Base-by-base conservation (phyloP, 2,797 vertebrate species). In the Clarias fuscus region DNA sequence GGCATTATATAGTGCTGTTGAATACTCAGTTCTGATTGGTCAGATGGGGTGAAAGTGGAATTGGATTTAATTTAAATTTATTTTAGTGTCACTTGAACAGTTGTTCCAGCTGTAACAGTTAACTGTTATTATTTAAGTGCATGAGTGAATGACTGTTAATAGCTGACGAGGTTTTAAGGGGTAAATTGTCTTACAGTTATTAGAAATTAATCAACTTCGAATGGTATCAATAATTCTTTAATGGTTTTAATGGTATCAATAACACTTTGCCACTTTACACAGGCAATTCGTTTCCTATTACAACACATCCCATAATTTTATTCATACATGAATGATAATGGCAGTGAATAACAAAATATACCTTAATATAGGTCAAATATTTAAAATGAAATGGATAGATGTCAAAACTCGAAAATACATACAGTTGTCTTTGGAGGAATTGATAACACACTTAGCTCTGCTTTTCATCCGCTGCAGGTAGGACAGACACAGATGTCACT, bases 401-500 rank as follows among this genome's bases (percentile, higher is more conserved):
- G n/a, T 64, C 78, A 56, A 53, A 82, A 33, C 13, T 73, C 3
- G 22, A 67, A 65, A 65, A n/a, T 59, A 20, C 24, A 68, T 53
- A 30, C 10, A 53, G 8, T 58, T 77, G n/a, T 61, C 18, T 20
- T 56, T 58, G 58, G 5, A 10, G 72, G 43, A 84, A 59, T 53
- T 24, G 18, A 14, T 59, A 72, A 61, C 75, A 81, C 75, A 84
- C 7, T 40, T 65, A 58, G 40, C 65, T 72, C 79, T 72, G 67
- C n/a, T 61, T 73, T 40, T 72, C 58, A 67, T 37, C 27, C 82
- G 85, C 22, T 67, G 40, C 71, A 85, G 83, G 61, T 87, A 68
- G 61, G 70, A 65, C 86, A 78, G 30, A 93, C 88, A 88, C 90
- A 91, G 91, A 93, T 92, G 89, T 64, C 95, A 96, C 95, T 95